Conservation (phyloP, 2,888 invertebrate genomes). For the Augiades crinisus region DNA sequence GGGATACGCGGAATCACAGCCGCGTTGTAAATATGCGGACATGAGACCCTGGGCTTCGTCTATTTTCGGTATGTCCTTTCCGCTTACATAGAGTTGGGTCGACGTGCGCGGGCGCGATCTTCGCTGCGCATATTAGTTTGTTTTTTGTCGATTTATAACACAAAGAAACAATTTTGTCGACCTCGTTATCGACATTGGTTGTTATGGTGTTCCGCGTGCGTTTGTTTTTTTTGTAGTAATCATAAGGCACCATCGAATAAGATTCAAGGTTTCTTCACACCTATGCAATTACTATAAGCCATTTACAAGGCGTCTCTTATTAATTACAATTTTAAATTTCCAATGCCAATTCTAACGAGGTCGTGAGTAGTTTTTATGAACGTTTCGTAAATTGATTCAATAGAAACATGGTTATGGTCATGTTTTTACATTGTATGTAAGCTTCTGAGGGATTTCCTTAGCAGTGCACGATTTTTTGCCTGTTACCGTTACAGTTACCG, state of each 20-base stretch:
- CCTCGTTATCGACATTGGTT: slow-evolving; percentile 43
- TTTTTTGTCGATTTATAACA: slow-evolving; percentile 40
- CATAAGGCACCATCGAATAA: slow-evolving; percentile 16
- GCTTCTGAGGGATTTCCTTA: slow-evolving; percentile 55
- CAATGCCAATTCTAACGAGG: background rate
- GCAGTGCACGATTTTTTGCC: slow-evolving; percentile 67
- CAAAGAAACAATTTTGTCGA: slow-evolving; percentile 46
- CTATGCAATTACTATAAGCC: slow-evolving; percentile 8
- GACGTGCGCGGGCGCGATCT: slow-evolving; percentile 30
- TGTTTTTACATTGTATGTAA: slow-evolving; percentile 15
- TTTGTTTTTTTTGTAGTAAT: slow-evolving; percentile 43
- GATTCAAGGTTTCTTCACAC: slow-evolving; percentile 15
- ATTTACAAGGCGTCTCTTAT: background rate
- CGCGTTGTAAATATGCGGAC: slow-evolving; percentile 61
- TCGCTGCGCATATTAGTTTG: slow-evolving; percentile 25
- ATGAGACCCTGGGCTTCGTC: slow-evolving; percentile 68
- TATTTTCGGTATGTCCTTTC: slow-evolving; percentile 72
- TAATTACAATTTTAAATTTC: background rate
- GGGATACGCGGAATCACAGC: slow-evolving; percentile 37
- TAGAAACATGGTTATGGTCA: background rate
- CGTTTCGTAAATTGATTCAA: background rate
- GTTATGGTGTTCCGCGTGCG: slow-evolving; percentile 46
- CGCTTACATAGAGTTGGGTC: slow-evolving; percentile 46
- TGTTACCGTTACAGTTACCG: slow-evolving; percentile 75
- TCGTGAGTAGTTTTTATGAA: background rate